These are phyloP conservation scores for Reinhardtius hippoglossoides DNA, from an alignment of 2,113 vertebrate species.

Conservation along the genomic window DNA sequence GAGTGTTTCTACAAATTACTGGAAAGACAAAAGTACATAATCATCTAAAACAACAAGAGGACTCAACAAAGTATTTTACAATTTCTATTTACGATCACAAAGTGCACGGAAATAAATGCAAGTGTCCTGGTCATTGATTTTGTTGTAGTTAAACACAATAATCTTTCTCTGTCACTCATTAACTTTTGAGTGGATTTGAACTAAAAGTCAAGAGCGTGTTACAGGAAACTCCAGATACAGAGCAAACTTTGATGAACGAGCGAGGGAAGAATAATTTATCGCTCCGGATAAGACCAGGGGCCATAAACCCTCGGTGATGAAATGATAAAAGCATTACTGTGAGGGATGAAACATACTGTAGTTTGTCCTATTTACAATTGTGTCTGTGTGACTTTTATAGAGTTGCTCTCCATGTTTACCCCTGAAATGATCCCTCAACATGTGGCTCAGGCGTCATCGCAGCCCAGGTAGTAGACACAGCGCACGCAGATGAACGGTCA, in stretches of 20 bases:
- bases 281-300: conserved; percentile 20
- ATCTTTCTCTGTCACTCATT: conserved; percentile 18
- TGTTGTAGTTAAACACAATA: not conserved
- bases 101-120: no score
- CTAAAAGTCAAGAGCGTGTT: conserved; percentile 16
- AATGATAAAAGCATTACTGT: not conserved
- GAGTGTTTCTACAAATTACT: no score
- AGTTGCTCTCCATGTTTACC: conserved; percentile 80
- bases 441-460: conserved; percentile 23
- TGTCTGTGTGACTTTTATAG: conserved; percentile 54
- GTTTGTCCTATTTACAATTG: not conserved
- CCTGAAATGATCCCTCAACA: conserved; percentile 50
- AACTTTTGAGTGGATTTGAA: conserved; percentile 12
- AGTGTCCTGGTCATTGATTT: not conserved
- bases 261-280: conserved; percentile 41
- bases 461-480: conserved; percentile 63
- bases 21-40: no score
- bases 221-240: not conserved
- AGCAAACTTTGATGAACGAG: not conserved
- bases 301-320: conserved; percentile 45
- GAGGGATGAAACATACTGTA: not conserved
- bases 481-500: not conserved
- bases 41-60: no score
- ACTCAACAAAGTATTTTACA: no score
- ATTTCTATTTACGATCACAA: no score